Evolutionary conservation across 1,140 invertebrate genomes (phyloP).

Genomic region (Drosophila hydei): DNA sequence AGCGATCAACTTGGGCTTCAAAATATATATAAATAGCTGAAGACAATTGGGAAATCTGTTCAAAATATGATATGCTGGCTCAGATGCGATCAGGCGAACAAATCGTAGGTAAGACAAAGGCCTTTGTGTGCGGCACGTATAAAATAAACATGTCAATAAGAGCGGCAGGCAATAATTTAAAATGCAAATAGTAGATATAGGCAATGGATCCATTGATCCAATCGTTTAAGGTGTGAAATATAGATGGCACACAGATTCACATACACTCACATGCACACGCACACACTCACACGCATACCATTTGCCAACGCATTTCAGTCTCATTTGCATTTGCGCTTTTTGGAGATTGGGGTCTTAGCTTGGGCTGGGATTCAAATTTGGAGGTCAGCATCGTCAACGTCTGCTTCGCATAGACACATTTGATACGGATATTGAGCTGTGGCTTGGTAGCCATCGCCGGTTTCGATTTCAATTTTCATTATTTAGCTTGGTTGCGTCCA

Average conservation of each 20-base stretch:
- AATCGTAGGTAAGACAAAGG: conserved; percentile 64
- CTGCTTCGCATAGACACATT: conserved; percentile 25
- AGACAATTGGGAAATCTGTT: conserved; percentile 72
- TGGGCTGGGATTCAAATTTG: conserved; percentile 19
- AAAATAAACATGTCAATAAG: conserved; percentile 80
- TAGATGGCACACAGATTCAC: conserved; percentile 41
- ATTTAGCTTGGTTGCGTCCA: conserved; percentile 36
- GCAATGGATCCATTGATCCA: conserved; percentile 54
- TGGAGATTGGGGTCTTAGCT: conserved; percentile 36
- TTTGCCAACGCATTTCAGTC: conserved; percentile 69
- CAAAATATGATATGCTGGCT: conserved; percentile 49
- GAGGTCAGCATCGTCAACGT: conserved; percentile 34
- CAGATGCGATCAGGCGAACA: conserved; percentile 30
- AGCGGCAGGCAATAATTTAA: conserved; percentile 68
- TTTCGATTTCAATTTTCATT: conserved; percentile 32
- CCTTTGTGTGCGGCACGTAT: conserved; percentile 50
- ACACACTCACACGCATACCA: conserved; percentile 21
- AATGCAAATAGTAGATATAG: conserved; percentile 73
- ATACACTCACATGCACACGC: conserved; percentile 12
- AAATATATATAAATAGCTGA: conserved; percentile 46
- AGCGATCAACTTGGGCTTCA: conserved; percentile 47
- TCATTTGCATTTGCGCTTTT: conserved; percentile 66
- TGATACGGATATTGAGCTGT: conserved; percentile 45
- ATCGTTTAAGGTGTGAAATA: conserved; percentile 80
- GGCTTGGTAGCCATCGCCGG: conserved; percentile 21